Conservation (phyloP, 1,140 invertebrate species). For the Amphibalanus amphitrite region DNA sequence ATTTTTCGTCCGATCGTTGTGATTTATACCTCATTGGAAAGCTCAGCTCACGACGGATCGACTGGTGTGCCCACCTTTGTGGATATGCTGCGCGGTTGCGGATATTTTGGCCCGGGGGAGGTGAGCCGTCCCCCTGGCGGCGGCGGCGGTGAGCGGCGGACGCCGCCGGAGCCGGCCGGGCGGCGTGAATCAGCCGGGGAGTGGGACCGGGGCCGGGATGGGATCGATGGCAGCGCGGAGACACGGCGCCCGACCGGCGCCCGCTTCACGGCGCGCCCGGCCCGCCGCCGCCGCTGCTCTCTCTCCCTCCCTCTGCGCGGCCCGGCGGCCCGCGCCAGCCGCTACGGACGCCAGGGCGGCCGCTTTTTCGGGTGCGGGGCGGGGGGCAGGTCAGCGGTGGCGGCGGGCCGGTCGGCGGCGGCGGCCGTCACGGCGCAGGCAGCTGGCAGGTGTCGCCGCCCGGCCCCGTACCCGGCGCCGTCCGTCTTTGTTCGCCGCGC, state of each 20-base stretch:
- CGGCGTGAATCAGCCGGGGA: not conserved
- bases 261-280: not conserved
- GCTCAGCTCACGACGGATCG: not conserved
- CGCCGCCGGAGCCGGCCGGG: too few species aligned
- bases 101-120: too few species aligned
- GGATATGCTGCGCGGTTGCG: too few species aligned
- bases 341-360: not conserved
- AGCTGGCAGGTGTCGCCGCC: too few species aligned
- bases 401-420: too few species aligned
- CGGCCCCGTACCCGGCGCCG: too few species aligned
- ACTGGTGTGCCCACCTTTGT: not conserved
- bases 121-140: not conserved
- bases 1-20: not conserved
- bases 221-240: not conserved
- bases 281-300: too few species aligned
- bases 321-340: too few species aligned
- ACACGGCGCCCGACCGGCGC: not conserved
- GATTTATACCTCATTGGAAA: not conserved
- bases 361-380: not conserved
- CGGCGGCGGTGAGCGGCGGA: not conserved
- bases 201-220: too few species aligned
- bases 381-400: not conserved
- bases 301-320: too few species aligned
- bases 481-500: too few species aligned
- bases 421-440: too few species aligned